These are phyloP conservation scores for Apeira syringaria DNA, from an alignment of 2,888 invertebrate species.

Conservation along the genomic window DNA sequence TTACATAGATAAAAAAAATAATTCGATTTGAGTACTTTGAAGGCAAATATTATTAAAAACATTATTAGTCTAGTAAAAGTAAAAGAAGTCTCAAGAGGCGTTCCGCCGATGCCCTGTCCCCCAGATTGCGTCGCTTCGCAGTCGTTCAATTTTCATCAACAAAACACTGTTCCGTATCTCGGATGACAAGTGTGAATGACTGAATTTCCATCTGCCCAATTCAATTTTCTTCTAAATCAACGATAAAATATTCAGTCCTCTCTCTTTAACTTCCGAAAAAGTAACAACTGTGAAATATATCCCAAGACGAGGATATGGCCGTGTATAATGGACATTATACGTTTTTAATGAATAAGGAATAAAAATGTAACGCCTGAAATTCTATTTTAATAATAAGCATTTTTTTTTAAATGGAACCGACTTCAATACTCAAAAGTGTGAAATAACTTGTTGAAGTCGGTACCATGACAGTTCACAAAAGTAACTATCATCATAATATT, in stretches of 20 bases:
- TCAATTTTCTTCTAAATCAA: constrained; percentile 18
- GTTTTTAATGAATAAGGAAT: background rate
- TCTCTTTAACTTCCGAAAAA: constrained; percentile 9
- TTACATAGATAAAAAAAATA: too few relatives aligned
- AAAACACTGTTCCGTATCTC: constrained; percentile 8
- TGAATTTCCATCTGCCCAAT: constrained; percentile 16
- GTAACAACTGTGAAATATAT: constrained; percentile 9
- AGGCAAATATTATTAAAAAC: too few relatives aligned
- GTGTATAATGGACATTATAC: background rate
- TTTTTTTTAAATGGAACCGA: too few relatives aligned
- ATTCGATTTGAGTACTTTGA: too few relatives aligned
- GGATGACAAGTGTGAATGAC: constrained; percentile 18
- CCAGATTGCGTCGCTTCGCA: background rate
- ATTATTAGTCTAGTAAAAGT: too few relatives aligned
- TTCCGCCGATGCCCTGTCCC: too few relatives aligned
- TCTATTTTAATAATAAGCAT: too few relatives aligned
- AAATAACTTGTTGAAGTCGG: too few relatives aligned
- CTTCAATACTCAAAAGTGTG: too few relatives aligned
- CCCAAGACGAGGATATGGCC: constrained; percentile 8
- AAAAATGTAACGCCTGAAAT: constrained; percentile 2
- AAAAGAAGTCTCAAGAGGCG: constrained; percentile 13
- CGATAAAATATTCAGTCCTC: constrained; percentile 12
- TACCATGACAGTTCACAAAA: too few relatives aligned
- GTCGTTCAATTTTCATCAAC: constrained; percentile 18
- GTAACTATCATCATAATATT: too few relatives aligned